Percentiles rank a stretch among this genome's conserved stretches.
These are phyloP conservation scores for Diorhabda sublineata DNA, from an alignment of 1,140 invertebrate species.

Conservation along the genomic window DNA sequence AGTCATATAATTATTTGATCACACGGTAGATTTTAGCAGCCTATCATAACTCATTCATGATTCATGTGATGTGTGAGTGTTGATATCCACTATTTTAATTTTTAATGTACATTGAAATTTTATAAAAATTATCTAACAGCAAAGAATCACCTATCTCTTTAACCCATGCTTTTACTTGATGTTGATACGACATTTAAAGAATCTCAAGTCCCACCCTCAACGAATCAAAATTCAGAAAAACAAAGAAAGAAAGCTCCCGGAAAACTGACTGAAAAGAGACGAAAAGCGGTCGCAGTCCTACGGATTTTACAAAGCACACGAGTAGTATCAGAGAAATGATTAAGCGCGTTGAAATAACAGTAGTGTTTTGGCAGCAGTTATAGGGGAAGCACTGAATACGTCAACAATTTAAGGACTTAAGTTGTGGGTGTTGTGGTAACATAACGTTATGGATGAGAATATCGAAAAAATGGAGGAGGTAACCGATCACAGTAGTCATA, in stretches of 20 bases:
- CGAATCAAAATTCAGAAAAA: conserved; percentile 27
- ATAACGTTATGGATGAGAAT: background rate
- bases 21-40: too few species aligned
- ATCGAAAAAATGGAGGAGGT: conserved; percentile 30
- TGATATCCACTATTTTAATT: too few species aligned
- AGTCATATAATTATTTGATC: too few species aligned
- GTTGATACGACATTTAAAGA: conserved; percentile 28
- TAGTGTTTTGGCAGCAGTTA: background rate
- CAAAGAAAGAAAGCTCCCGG: conserved; percentile 17
- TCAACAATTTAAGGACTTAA: too few species aligned
- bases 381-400: background rate
- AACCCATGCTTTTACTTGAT: background rate
- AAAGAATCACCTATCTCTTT: too few species aligned
- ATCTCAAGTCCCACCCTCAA: conserved; percentile 33
- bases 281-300: conserved; percentile 21
- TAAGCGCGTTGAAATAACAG: background rate
- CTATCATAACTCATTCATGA: too few species aligned
- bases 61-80: too few species aligned
- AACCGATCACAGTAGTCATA: conserved; percentile 18
- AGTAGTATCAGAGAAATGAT: conserved; percentile 31
- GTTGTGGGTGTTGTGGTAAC: background rate
- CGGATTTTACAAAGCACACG: conserved; percentile 25
- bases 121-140: too few species aligned
- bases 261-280: conserved; percentile 12
- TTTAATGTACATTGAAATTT: too few species aligned